A percentile compares a stretch with the other conserved stretches of the same genome.
Conservation (phyloP, 2,113 vertebrate genomes). For the Anser brachyrhynchus region DNA sequence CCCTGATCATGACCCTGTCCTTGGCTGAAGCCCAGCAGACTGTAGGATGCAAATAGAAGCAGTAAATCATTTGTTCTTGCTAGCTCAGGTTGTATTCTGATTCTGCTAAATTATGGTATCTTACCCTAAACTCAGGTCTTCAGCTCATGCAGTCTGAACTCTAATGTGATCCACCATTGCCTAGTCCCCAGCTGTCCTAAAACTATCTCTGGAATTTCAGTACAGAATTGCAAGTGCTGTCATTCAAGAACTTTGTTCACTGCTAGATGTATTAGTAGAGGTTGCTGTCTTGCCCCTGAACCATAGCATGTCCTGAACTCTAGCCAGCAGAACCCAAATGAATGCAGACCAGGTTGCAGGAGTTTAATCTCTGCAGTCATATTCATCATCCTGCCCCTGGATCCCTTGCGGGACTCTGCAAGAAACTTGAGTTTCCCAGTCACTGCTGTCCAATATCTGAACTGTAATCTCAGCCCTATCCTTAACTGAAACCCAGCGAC, state of each 20-base stretch:
- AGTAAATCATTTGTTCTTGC: background rate
- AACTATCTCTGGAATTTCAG: background rate
- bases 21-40: background rate
- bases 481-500: background rate
- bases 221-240: background rate
- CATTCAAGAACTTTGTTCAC: accelerated
- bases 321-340: background rate
- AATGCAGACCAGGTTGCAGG: background rate
- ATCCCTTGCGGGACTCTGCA: background rate
- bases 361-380: background rate
- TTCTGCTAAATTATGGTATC: background rate
- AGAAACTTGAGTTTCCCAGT: background rate
- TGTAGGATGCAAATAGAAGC: background rate
- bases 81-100: background rate
- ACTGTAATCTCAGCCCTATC: background rate
- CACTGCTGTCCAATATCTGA: background rate
- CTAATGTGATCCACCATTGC: background rate
- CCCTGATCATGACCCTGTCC: background rate
- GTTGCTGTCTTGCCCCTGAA: background rate
- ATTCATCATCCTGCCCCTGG: background rate
- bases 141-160: background rate
- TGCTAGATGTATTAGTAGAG: background rate
- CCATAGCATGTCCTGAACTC: background rate
- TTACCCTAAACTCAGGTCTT: background rate
- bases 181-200: background rate